These are phyloP conservation scores for Tridacna gigas DNA, from an alignment of 2,888 invertebrate genomes.

Conservation along the genomic window DNA sequence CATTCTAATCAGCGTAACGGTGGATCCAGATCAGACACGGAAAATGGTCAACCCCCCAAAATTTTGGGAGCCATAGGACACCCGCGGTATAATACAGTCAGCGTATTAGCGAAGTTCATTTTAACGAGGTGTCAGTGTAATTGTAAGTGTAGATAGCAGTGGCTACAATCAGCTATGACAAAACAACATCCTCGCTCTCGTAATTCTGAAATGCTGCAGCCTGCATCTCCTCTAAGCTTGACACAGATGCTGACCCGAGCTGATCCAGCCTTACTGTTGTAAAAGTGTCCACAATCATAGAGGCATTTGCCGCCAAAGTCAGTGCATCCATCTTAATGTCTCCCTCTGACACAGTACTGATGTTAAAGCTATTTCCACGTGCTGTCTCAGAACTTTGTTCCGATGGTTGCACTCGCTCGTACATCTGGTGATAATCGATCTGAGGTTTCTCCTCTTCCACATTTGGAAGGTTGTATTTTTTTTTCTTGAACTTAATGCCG, in stretches of 20 bases:
- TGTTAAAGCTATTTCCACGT: not conserved
- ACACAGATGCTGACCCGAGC: constrained; percentile 23
- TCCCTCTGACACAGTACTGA: not conserved
- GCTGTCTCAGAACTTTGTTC: not conserved
- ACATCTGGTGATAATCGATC: constrained; percentile 54
- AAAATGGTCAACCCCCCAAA: no score
- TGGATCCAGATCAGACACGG: no score
- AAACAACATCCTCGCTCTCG: constrained; percentile 11
- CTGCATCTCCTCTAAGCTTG: constrained; percentile 41
- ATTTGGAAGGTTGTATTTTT: constrained; percentile 38
- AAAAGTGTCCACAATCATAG: constrained; percentile 53
- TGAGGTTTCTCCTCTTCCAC: constrained; percentile 35
- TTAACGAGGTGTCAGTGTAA: no score
- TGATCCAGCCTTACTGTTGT: constrained; percentile 25
- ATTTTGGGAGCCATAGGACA: no score
- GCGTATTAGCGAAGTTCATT: no score
- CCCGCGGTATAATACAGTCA: no score
- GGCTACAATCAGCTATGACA: not conserved
- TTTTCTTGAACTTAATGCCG: constrained; percentile 56
- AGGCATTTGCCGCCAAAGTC: constrained; percentile 48
- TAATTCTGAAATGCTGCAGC: constrained; percentile 24
- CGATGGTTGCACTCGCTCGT: constrained; percentile 46
- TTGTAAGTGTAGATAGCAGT: no score
- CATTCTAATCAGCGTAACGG: no score
- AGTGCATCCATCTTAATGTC: constrained; percentile 59